Base-by-base conservation (phyloP, 2,888 invertebrate species). In the Heliothis peltigera region DNA sequence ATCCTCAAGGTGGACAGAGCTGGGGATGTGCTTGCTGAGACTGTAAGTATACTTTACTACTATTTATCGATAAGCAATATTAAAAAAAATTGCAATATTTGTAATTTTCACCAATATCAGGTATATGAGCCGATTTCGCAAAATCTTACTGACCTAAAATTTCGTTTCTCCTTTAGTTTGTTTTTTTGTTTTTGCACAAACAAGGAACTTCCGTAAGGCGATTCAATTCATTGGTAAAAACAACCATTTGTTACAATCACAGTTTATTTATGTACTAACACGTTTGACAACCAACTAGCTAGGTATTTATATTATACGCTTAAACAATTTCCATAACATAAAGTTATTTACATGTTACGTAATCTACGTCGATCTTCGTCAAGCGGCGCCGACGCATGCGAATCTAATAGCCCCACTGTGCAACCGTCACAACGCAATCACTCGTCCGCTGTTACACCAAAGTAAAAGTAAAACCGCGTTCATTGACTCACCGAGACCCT, bases 11-110 rank as follows among this genome's bases (percentile, higher is more conserved):
- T 98, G 69, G 98, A 98, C 83, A 96, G 97, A 68, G 97, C 97
- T 52, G 98, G 98, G n/a, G 98, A 98, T 92, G 98, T 98, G 6
- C 95, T 98, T 67, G 96, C 97, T 71, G 98, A 98, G 93, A 96
- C 97, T 87, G 98, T 98, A 86, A 96, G 96, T 91, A 59, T 12
- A 32, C 12, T 12, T 28, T 28, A 3, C 10, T 28, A 10, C 10
- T 32, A 8, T 4, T n/a, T n/a, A n/a, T n/a, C n/a, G n/a, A n/a
- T n/a, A n/a, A n/a, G n/a, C n/a, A n/a, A n/a, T n/a, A n/a, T n/a
- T n/a, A n/a, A n/a, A n/a, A n/a, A n/a, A n/a, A n/a, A n/a, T n/a
- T n/a, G n/a, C n/a, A n/a, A n/a, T n/a, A n/a, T n/a, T n/a, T n/a
- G n/a, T n/a, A n/a, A n/a, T n/a, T n/a, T n/a, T n/a, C n/a, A n/a